Conservation (phyloP, 2,113 vertebrate species). For the Oryctolagus cuniculus region DNA sequence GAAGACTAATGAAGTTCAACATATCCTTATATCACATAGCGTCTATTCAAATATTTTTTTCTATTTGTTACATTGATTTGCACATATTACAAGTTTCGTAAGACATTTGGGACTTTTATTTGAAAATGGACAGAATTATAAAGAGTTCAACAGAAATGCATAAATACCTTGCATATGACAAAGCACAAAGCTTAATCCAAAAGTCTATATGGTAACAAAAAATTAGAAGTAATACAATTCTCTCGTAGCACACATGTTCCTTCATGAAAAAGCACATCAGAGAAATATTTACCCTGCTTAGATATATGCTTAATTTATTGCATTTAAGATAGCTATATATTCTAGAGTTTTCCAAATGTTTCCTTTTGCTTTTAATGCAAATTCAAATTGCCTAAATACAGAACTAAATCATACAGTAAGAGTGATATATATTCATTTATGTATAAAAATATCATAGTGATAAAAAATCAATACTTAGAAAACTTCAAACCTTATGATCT, state of each 20-base stretch:
- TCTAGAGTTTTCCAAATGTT: not conserved
- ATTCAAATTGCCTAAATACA: constrained; percentile 1
- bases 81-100: not conserved
- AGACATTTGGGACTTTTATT: not conserved
- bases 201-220: not conserved
- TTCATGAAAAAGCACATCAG: not conserved
- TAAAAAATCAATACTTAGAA: not conserved
- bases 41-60: not conserved
- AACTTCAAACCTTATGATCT: not conserved
- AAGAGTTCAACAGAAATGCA: not conserved
- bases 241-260: not conserved
- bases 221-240: not conserved
- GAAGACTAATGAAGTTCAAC: constrained; percentile 7
- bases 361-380: not conserved
- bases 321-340: not conserved
- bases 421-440: constrained; percentile 17
- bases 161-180: not conserved
- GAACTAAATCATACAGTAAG: not conserved
- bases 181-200: not conserved
- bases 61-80: constrained; percentile 25
- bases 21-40: not conserved
- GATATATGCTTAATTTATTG: not conserved
- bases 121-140: not conserved
- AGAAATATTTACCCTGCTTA: not conserved
- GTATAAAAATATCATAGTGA: not conserved